These are phyloP conservation scores for Gallinago undulata DNA, from an alignment of 2,113 vertebrate species.

Conservation along the genomic window DNA sequence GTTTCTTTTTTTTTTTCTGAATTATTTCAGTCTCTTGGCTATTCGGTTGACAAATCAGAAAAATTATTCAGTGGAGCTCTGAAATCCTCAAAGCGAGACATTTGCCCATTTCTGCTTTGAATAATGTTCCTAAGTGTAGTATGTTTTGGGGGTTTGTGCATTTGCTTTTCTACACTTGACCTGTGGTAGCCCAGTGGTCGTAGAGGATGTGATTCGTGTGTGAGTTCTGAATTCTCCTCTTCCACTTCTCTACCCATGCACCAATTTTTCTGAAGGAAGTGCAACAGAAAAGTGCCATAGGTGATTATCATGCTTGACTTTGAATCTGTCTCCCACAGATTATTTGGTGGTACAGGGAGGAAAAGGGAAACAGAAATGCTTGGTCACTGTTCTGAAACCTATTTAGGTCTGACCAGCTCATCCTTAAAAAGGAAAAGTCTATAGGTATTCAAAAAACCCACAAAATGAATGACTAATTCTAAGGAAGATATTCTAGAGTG, in stretches of 20 bases:
- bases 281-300: not conserved
- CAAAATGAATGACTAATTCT: not conserved
- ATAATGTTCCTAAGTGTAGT: not conserved
- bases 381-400: not conserved
- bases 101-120: not conserved
- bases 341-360: not conserved
- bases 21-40: not conserved
- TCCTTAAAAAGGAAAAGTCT: not conserved
- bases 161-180: not conserved
- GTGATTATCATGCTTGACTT: not conserved
- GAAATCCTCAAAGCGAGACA: not conserved
- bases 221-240: not conserved
- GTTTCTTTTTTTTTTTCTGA: not conserved
- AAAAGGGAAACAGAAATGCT: not conserved
- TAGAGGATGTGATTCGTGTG: not conserved
- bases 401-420: not conserved
- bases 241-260: not conserved
- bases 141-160: not conserved
- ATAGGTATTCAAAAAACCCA: rapidly evolving
- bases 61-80: not conserved
- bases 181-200: not conserved
- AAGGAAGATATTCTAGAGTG: not conserved
- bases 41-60: not conserved
- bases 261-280: not conserved
- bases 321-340: not conserved